Conservation (phyloP, 2,797 vertebrate species). For the Catostomus latipinnis region DNA sequence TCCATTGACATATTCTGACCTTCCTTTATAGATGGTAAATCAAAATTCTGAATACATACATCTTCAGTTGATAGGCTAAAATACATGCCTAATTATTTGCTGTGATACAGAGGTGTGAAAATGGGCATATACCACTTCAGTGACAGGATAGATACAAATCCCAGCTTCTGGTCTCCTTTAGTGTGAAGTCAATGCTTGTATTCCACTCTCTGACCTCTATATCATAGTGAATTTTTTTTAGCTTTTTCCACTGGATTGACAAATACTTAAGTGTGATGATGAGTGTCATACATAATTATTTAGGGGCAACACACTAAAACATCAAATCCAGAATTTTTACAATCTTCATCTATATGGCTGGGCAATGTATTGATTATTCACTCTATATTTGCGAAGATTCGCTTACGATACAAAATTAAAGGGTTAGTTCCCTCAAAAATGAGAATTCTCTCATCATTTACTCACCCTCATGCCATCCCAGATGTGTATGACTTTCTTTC, state of each 20-base stretch:
- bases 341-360: too few relatives aligned
- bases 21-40: slow-evolving; percentile 72
- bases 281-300: not conserved
- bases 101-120: slow-evolving; percentile 12
- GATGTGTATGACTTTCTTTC: too few relatives aligned
- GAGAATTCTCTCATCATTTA: too few relatives aligned
- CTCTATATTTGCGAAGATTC: too few relatives aligned
- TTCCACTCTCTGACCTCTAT: slow-evolving; percentile 4
- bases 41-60: slow-evolving; percentile 9
- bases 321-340: too few relatives aligned
- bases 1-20: slow-evolving; percentile 53
- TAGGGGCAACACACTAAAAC: too few relatives aligned
- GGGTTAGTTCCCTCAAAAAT: too few relatives aligned
- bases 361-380: too few relatives aligned
- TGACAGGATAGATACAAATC: too few relatives aligned
- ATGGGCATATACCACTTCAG: not conserved
- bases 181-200: not conserved
- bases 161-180: not conserved
- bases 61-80: slow-evolving; percentile 47
- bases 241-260: slow-evolving; percentile 45
- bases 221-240: slow-evolving; percentile 34
- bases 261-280: not conserved
- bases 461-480: too few relatives aligned
- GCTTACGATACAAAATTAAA: too few relatives aligned
- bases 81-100: slow-evolving; percentile 35